Conservation (phyloP, 1,140 invertebrate genomes). For the Cheumatopsyche charites region DNA sequence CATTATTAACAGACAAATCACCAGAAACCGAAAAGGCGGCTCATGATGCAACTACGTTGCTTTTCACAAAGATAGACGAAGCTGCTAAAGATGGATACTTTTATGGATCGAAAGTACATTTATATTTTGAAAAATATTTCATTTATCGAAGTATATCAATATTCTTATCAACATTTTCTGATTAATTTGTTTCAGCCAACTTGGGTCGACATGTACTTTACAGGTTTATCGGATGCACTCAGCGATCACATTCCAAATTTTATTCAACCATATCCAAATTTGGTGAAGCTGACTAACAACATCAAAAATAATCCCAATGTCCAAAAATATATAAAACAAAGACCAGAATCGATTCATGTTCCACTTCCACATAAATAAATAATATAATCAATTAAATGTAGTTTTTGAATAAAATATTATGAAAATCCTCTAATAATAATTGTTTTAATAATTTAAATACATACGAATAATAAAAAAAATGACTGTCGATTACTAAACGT, state of each 20-base stretch:
- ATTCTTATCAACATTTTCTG: neutral
- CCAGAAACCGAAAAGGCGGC: conserved; percentile 24
- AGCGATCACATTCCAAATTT: conserved; percentile 60
- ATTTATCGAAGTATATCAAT: too few species aligned
- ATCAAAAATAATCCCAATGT: conserved; percentile 64
- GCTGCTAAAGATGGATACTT: conserved; percentile 28
- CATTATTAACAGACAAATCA: neutral
- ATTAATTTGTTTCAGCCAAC: conserved; percentile 59
- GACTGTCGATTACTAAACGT: too few species aligned
- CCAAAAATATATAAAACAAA: conserved; percentile 69
- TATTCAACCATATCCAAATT: conserved; percentile 64
- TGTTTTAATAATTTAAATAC: too few species aligned
- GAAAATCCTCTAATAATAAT: too few species aligned
- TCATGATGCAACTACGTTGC: conserved; percentile 6
- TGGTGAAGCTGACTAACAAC: conserved; percentile 63
- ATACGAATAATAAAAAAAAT: too few species aligned
- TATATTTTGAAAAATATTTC: conserved; percentile 15
- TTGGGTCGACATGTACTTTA: conserved; percentile 71
- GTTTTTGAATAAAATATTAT: too few species aligned
- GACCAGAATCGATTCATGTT: conserved; percentile 56
- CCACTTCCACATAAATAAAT: neutral
- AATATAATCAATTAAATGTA: too few species aligned
- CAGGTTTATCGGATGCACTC: conserved; percentile 66
- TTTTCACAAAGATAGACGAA: conserved; percentile 17
- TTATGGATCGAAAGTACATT: conserved; percentile 34